Base-by-base conservation (phyloP, 1,140 invertebrate species). In the Diorhabda carinulata region DNA sequence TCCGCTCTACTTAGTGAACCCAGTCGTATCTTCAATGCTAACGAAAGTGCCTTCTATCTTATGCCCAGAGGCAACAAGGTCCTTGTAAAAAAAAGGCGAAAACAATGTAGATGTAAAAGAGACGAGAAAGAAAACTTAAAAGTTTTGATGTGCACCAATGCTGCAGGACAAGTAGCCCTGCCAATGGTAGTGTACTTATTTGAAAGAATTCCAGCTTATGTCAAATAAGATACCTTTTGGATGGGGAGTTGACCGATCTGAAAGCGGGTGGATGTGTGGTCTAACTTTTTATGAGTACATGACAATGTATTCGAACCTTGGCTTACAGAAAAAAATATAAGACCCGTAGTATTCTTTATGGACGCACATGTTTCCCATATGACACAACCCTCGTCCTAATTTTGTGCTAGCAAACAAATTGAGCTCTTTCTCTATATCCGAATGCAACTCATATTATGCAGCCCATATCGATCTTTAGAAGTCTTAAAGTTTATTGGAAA, bases 281-380 rank as follows among this genome's bases (percentile, higher is more conserved):
- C 9, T 2, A n/a, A 59, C 5, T 10, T 59, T 59, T 59, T 59
- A 40, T 2, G 2, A 40, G 5, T 59, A 59, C 10, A 59, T 59
- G 0, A 40, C 57, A 59, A 59, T 40, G 4, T 59, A 59, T 59
- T 59, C 10, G 4, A 10, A 4, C 44, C 25, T 3, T 25, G 43
- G 5, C 4, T 25, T 2, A 7, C 5, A 47, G 63, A 64, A 3
- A 64, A 64, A 5, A 59, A 8, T 10, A n/a, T 10, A 8, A 5
- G 5, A 5, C 57, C 9, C 5, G 70, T 81, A 57, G 66, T 80
- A 41, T 73, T 83, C 9, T 83, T 81, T 78, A 67, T 83, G 5
- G 82, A 83, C 76, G 81, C 79, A 5, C 81, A 82, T 66, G 65
- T 63, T 8, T 80, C 78, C 1, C 79, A 83, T 69, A 42, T 79